phyloP scores from a whole-genome alignment of 2,888 invertebrate genomes.

The Dryomyza anilis region DNA sequence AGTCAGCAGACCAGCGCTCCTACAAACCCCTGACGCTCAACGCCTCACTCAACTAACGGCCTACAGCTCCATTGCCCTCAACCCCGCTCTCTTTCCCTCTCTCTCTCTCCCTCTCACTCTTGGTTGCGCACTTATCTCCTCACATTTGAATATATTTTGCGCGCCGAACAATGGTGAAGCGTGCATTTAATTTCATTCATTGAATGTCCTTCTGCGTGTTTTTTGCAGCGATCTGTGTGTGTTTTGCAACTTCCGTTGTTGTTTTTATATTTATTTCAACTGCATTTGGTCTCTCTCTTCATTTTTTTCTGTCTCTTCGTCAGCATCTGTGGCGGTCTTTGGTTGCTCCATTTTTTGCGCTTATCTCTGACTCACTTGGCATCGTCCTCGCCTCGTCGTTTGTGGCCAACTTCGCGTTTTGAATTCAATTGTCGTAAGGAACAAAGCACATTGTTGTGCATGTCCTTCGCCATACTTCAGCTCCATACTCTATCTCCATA shows the following conservation, averaged over 20 bases:
- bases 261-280: not conserved
- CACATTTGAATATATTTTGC: slow-evolving; percentile 24
- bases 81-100: not conserved
- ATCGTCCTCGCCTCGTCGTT: slow-evolving; percentile 5
- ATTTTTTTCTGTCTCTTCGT: not conserved
- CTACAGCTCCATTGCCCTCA: slow-evolving; percentile 10
- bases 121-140: slow-evolving; percentile 20
- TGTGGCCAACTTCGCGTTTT: slow-evolving; percentile 24
- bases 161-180: slow-evolving; percentile 20
- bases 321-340: slow-evolving; percentile 7
- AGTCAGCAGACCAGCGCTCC: slow-evolving; percentile 10
- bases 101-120: not conserved
- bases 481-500: too few species aligned
- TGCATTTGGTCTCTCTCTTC: not conserved
- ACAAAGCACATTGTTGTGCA: not conserved
- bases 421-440: slow-evolving; percentile 22
- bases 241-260: too few species aligned
- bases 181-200: slow-evolving; percentile 40
- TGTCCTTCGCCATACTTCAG: not conserved
- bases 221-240: not conserved
- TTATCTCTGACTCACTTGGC: too few species aligned
- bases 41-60: too few species aligned
- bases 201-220: slow-evolving; percentile 31
- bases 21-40: too few species aligned
- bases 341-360: not conserved